A percentile compares a stretch with the other conserved stretches of the same genome.
phyloP scores from a whole-genome alignment of 2,113 vertebrate genomes.

The Cynoglossus semilaevis region DNA sequence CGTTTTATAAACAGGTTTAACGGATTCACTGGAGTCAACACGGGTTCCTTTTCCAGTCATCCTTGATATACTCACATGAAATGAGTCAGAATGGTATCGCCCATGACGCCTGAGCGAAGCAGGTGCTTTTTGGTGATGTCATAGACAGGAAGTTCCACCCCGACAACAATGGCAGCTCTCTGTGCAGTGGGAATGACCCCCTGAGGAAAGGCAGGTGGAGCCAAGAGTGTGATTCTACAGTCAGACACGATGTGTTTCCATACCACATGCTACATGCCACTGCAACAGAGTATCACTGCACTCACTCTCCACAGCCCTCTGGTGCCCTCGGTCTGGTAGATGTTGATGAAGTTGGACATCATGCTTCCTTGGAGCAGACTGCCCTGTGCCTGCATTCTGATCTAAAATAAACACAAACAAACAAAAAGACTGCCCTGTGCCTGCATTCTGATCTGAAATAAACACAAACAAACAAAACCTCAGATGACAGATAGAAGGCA shows the following conservation, averaged over 20 bases:
- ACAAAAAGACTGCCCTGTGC: slow-evolving; percentile 85
- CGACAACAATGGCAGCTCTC: slow-evolving; percentile 81
- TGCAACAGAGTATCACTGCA: not conserved
- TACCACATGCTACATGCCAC: no score
- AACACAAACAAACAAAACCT: no score
- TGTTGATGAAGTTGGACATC: slow-evolving; percentile 97
- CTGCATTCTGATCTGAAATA: slow-evolving; percentile 90
- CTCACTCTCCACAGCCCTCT: slow-evolving; percentile 94
- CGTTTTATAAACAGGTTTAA: no score
- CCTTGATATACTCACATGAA: slow-evolving; percentile 69
- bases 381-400: slow-evolving; percentile 96
- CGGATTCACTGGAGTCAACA: no score
- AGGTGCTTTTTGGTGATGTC: slow-evolving; percentile 84
- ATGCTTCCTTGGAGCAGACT: slow-evolving; percentile 92
- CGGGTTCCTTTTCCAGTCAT: no score
- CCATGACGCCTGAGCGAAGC: slow-evolving; percentile 76
- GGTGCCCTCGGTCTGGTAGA: slow-evolving; percentile 95
- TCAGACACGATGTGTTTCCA: not conserved
- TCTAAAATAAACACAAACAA: slow-evolving; percentile 72
- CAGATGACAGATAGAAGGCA: no score
- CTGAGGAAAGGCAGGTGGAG: slow-evolving; percentile 48
- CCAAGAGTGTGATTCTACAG: not conserved
- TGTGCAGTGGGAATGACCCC: slow-evolving; percentile 82
- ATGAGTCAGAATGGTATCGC: slow-evolving; percentile 78
- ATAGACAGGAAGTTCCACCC: slow-evolving; percentile 82